Base-by-base conservation (phyloP, 2,113 vertebrate species). In the Corythaixoides concolor region DNA sequence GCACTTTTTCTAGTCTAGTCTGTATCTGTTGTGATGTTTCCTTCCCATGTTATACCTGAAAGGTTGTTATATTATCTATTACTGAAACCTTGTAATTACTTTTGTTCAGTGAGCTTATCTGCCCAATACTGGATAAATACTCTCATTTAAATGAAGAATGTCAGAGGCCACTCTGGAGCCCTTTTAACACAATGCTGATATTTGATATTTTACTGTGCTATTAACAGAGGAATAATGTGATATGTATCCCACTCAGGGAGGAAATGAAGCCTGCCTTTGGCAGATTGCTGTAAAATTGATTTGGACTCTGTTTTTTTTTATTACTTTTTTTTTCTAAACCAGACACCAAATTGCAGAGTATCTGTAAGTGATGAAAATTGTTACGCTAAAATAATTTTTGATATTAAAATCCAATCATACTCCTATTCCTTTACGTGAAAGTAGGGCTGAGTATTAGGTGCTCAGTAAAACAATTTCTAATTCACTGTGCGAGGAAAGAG, bases 151-250 rank as follows among this genome's bases (percentile, higher is more conserved):
- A 62, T 79, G 69, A 75, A 78, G 23, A 96, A 92, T 77, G 69
- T 77, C 66, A 76, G 77, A 78, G 74, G 66, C 69, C 58, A 41
- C 66, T 49, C 49, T 91, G 56, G 13, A 94, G 60, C 45, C 33
- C 37, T 93, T 87, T 68, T 63, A 87, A 87, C 30, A 53, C n/a
- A n/a, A 8, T 53, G 56, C 56, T 95, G 86, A 70, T 89, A 86
- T 75, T 92, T 93, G 59, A 55, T 95, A 83, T 75, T 91, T 94
- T 85, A 41, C 87, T 91, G 55, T 81, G 76, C 91, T 94, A 13
- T 92, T 95, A 95, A 15, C 79, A 68, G 87, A 95, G 60, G 84
- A 56, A 91, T 89, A 94, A 87, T 82, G 64, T 60, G 80, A 72
- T 91, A 82, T 0, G 0, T 68, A 13, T 64, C 52, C 26, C 59